Base-by-base conservation (phyloP, 2,797 vertebrate genomes). In the Hippocampus kuda region DNA sequence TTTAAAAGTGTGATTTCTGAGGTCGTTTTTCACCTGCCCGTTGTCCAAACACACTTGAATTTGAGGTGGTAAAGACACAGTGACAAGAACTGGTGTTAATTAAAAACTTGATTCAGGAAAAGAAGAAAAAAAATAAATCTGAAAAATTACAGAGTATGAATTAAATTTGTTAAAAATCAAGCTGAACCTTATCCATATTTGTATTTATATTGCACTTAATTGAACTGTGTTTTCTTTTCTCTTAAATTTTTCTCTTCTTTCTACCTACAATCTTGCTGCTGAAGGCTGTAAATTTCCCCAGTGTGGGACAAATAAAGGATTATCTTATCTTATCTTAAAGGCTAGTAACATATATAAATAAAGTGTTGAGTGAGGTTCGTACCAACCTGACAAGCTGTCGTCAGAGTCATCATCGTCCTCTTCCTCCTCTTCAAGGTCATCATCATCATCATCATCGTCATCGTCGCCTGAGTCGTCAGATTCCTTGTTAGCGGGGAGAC, bases 391-490 rank as follows among this genome's bases (percentile, higher is more conserved):
- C 77, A 97, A 92, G 84, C 95, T 99, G 82, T 96, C 95, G 85
- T 99, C 95, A 67, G 95, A 93, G 88, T 98, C 96, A 76, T 91
- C 91, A 76, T 98, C 94, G 69, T 95, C 95, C 67, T 97, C 95
- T 66, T 97, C 95, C 38, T 97, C 95, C 30, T 98, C 93, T 62
- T 94, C 94, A 20, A 92, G 91, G 8, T 95, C 92, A 1, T 96
- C 94, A 6, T 95, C 34, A 38, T 38, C 94, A 1, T 99, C 97
- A 0, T 99, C 30, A 0, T 99, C 97, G 1, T 98, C 96, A 0
- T 99, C 97, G 65, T 98, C 97, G 73, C 92, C 94, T 2, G 96
- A 98, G 83, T 98, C 96, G 20, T 99, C 97, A 13, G 97, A 99
- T 85, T 99, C 97, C 87, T 96, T 98, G 86, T 94, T 95, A 82